Evolutionary conservation across 2,797 vertebrate genomes (phyloP).

Genomic region (Sebastes diaconus): DNA sequence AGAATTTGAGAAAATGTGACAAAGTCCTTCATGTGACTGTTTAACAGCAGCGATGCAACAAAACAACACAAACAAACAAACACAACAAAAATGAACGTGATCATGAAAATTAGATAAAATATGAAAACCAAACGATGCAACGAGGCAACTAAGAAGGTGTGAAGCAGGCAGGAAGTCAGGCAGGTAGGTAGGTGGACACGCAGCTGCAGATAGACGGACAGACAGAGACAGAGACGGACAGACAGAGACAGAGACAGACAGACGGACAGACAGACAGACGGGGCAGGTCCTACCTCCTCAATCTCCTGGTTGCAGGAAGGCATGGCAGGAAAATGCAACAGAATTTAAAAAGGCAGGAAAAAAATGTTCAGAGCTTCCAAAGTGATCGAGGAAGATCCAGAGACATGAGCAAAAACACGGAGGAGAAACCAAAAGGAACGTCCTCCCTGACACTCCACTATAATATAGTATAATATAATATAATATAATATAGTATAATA

Average conservation of each 20-base stretch:
- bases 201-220: too few relatives aligned
- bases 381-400: constrained; percentile 69
- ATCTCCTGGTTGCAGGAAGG: constrained; percentile 96
- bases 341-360: constrained; percentile 83
- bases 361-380: constrained; percentile 72
- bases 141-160: constrained; percentile 24
- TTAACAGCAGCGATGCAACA: neutral
- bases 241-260: neutral
- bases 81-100: neutral
- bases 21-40: constrained; percentile 30
- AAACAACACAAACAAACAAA: neutral
- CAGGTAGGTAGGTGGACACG: too few relatives aligned
- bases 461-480: too few relatives aligned
- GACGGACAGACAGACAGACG: neutral
- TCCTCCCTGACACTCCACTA: constrained; percentile 9
- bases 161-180: constrained; percentile 19
- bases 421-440: constrained; percentile 11
- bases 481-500: neutral
- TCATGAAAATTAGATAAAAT: neutral
- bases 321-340: constrained; percentile 91
- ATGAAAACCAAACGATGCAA: neutral
- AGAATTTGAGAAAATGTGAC: neutral
- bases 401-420: constrained; percentile 31
- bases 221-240: neutral
- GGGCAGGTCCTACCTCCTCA: constrained; percentile 93